Evolutionary conservation across 1,140 invertebrate genomes (phyloP).

Genomic region (Diorhabda elongata): DNA sequence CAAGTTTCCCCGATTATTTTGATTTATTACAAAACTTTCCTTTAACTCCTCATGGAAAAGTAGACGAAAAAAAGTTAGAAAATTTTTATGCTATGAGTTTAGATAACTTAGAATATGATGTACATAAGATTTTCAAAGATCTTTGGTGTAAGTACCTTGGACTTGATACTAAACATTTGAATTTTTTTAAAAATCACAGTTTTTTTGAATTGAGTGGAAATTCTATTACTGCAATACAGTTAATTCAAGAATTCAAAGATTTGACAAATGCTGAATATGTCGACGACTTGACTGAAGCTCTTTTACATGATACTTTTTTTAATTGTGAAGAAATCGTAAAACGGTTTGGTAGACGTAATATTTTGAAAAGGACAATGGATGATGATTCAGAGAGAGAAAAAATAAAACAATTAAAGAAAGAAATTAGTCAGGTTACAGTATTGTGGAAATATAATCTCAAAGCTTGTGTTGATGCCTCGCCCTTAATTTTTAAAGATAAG

Average conservation of each 20-base stretch:
- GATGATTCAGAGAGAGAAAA: no score
- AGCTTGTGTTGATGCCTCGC: constrained; percentile 71
- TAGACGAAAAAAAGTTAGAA: constrained; percentile 46
- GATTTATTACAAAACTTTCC: constrained; percentile 53
- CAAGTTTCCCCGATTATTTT: constrained; percentile 53
- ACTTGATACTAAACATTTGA: not conserved
- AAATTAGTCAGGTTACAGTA: constrained; percentile 28
- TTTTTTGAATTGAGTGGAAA: constrained; percentile 6
- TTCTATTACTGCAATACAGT: constrained; percentile 3
- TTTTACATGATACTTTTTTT: not conserved
- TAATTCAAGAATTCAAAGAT: not conserved
- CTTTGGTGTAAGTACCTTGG: constrained; percentile 8
- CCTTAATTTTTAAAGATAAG: constrained; percentile 53
- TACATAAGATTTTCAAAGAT: not conserved
- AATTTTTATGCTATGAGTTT: constrained; percentile 13
- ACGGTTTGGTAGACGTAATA: not conserved
- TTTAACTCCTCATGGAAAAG: constrained; percentile 58
- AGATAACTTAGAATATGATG: not conserved
- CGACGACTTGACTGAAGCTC: not conserved
- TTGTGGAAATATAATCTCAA: constrained; percentile 58
- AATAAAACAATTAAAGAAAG: constrained; percentile 8
- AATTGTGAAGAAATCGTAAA: not conserved
- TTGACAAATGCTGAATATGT: constrained; percentile 4
- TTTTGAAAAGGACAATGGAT: no score
- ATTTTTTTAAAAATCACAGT: not conserved